phyloP scores from a whole-genome alignment of 2,113 vertebrate genomes.

The Empidonax traillii region DNA sequence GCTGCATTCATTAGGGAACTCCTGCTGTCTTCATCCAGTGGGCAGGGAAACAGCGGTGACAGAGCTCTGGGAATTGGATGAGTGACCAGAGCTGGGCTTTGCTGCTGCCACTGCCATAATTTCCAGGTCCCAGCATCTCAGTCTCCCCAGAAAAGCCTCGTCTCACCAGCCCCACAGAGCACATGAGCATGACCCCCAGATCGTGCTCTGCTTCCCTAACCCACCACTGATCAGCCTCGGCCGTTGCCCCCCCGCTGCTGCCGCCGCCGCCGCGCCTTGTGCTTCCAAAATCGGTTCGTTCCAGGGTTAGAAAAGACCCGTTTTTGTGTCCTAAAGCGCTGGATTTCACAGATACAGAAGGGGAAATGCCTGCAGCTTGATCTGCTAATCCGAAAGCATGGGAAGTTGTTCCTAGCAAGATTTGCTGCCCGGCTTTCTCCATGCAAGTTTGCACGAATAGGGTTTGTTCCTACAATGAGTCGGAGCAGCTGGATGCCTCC shows the following conservation, averaged over 20 bases:
- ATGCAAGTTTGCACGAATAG: background rate
- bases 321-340: background rate
- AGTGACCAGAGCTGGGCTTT: background rate
- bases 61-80: background rate
- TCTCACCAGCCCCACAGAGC: background rate
- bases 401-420: background rate
- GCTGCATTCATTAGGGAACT: background rate
- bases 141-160: background rate
- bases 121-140: background rate
- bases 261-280: fast-evolving
- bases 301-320: conserved; percentile 31
- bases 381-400: conserved; percentile 19
- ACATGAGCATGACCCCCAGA: fast-evolving
- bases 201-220: background rate
- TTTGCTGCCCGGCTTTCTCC: background rate
- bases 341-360: background rate
- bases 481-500: conserved; percentile 37
- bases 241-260: background rate
- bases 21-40: background rate
- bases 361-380: conserved; percentile 23
- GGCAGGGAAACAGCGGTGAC: background rate
- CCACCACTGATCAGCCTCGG: fast-evolving
- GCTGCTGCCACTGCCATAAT: background rate
- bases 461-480: background rate
- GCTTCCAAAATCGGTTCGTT: conserved; percentile 47